Conservation (phyloP, 2,888 invertebrate species). For the Dinocampus coccinellae region DNA sequence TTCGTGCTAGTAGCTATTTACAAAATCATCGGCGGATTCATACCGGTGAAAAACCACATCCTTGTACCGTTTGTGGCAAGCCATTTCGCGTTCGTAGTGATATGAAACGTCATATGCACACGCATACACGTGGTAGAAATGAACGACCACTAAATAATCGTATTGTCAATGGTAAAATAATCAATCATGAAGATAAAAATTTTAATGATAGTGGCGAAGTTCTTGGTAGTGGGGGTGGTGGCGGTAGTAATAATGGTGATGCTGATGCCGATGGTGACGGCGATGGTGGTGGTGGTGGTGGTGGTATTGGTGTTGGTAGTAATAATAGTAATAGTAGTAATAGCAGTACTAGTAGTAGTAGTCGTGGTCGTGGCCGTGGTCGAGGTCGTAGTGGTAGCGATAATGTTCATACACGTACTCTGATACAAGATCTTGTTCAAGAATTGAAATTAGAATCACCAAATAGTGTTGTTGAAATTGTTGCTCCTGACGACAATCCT, state of each 20-base stretch:
- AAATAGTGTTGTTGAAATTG: slow-evolving; percentile 60
- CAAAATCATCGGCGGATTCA: slow-evolving; percentile 88
- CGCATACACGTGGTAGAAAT: slow-evolving; percentile 72
- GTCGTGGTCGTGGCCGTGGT: slow-evolving; percentile 44
- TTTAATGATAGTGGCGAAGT: slow-evolving; percentile 43
- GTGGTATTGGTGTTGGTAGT: slow-evolving; percentile 45
- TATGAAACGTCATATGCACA: slow-evolving; percentile 83
- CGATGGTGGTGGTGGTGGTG: slow-evolving; percentile 42
- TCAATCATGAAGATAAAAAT: slow-evolving; percentile 44
- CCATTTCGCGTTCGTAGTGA: slow-evolving; percentile 87
- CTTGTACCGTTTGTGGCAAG: slow-evolving; percentile 82
- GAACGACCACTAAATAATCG: slow-evolving; percentile 43
- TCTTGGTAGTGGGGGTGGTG: slow-evolving; percentile 44
- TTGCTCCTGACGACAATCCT: slow-evolving; percentile 59
- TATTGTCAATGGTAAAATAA: slow-evolving; percentile 54
- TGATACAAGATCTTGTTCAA: slow-evolving; percentile 63
- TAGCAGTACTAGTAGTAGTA: slow-evolving; percentile 43
- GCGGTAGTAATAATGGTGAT: slow-evolving; percentile 43
- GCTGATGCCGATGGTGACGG: slow-evolving; percentile 40
- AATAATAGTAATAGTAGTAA: too few species aligned
- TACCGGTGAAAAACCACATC: slow-evolving; percentile 86
- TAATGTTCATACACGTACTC: slow-evolving; percentile 43
- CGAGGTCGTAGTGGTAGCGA: slow-evolving; percentile 43
- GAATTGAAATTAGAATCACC: slow-evolving; percentile 64
- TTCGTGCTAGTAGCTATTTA: slow-evolving; percentile 87